phyloP scores from a whole-genome alignment of 37 sponge, comb jelly and placozoan genomes.

The Halichondria panicea region DNA sequence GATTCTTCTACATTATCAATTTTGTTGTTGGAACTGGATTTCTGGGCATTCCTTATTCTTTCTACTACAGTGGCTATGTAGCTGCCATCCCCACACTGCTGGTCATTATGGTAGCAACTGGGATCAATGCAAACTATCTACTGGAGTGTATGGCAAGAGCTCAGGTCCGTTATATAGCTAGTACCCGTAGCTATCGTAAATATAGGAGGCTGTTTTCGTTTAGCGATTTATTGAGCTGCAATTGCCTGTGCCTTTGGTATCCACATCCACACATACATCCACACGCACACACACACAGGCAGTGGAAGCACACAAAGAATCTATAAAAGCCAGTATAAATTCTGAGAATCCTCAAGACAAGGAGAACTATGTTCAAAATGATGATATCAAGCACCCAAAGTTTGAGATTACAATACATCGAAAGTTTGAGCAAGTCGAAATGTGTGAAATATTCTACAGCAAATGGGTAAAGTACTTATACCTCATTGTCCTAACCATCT shows the following conservation, averaged over 20 bases:
- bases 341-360: no score
- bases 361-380: neutral
- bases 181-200: no score
- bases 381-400: constrained; percentile 18
- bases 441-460: constrained; percentile 72
- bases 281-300: no score
- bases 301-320: no score
- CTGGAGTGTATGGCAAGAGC: no score
- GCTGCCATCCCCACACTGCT: constrained; percentile 50
- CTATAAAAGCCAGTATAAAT: no score
- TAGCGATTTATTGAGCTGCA: no score
- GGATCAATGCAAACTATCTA: constrained; percentile 50
- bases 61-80: constrained; percentile 53
- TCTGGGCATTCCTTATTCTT: constrained; percentile 66
- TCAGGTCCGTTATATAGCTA: no score
- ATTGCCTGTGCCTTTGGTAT: no score
- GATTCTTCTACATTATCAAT: constrained; percentile 76
- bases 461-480: constrained; percentile 55
- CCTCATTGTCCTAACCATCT: constrained; percentile 65
- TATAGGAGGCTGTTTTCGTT: no score
- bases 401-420: constrained; percentile 50
- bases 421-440: constrained; percentile 80
- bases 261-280: no score
- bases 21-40: constrained; percentile 68
- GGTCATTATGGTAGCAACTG: constrained; percentile 32